phyloP scores from a whole-genome alignment of 2,888 invertebrate species.

The Erebia aethiops region DNA sequence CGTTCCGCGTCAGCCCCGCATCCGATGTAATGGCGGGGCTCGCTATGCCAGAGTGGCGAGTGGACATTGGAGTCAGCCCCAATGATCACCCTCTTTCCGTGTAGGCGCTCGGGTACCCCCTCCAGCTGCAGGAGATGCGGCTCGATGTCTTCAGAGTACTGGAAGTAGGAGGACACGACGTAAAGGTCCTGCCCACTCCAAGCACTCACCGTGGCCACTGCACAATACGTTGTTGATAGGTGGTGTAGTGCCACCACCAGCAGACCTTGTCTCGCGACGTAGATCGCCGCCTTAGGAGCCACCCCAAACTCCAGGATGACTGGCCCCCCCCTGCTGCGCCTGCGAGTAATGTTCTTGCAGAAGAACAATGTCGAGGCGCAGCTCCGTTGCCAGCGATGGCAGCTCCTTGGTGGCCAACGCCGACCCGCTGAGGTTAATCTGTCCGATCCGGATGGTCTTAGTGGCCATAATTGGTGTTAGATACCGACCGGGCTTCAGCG shows the following conservation, averaged over 20 bases:
- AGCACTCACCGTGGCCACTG: neutral
- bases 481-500: neutral
- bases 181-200: neutral
- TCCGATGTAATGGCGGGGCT: too few species aligned
- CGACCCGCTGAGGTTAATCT: conserved; percentile 10
- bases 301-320: neutral
- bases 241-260: too few species aligned
- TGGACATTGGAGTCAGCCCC: neutral
- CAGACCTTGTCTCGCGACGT: neutral
- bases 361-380: conserved; percentile 18
- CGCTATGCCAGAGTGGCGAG: too few species aligned
- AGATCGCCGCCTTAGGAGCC: neutral
- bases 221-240: neutral
- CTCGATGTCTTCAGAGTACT: neutral
- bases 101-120: neutral
- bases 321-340: neutral
- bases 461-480: conserved; percentile 8
- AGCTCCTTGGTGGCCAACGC: conserved; percentile 3
- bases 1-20: too few species aligned
- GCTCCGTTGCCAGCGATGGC: neutral
- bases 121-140: neutral
- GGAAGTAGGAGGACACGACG: neutral
- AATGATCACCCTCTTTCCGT: neutral
- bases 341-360: conserved; percentile 14
- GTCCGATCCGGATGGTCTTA: neutral